Percentiles rank a stretch among this genome's conserved stretches.
Conservation (phyloP, 2,888 invertebrate species). For the Netelia melanura region DNA sequence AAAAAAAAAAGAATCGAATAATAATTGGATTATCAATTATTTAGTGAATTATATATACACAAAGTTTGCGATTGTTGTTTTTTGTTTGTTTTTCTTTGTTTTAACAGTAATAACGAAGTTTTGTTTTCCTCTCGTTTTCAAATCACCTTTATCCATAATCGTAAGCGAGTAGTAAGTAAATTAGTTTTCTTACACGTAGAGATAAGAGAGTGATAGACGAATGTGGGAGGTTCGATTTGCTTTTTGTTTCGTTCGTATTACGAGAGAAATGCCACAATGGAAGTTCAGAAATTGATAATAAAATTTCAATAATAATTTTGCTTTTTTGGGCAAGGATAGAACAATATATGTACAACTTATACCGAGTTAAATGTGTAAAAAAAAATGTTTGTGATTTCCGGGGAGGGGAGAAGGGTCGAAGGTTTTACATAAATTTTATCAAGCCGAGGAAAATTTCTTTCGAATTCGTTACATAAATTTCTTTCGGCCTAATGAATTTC, state of each 20-base stretch:
- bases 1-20: conserved; percentile 16
- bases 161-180: conserved; percentile 58
- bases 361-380: conserved; percentile 17
- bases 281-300: conserved; percentile 41
- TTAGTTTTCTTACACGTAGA: conserved; percentile 37
- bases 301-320: conserved; percentile 22
- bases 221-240: neutral
- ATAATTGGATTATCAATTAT: conserved; percentile 57
- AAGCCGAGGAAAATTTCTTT: neutral
- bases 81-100: conserved; percentile 16
- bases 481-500: conserved; percentile 3
- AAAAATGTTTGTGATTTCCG: conserved; percentile 3
- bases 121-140: conserved; percentile 38
- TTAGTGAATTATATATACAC: conserved; percentile 64
- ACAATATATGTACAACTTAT: conserved; percentile 53
- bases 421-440: neutral
- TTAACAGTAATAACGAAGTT: conserved; percentile 60
- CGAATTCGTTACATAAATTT: neutral
- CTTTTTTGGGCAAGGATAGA: conserved; percentile 37
- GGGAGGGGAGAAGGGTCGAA: neutral
- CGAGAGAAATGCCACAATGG: conserved; percentile 63
- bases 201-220: neutral
- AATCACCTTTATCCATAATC: conserved; percentile 52
- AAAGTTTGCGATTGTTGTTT: conserved; percentile 59
- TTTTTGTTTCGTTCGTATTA: conserved; percentile 38